A percentile compares a stretch with the other conserved stretches of the same genome.
Evolutionary conservation across 2,797 vertebrate genomes (phyloP).

Genomic region (Danio choprae): DNA sequence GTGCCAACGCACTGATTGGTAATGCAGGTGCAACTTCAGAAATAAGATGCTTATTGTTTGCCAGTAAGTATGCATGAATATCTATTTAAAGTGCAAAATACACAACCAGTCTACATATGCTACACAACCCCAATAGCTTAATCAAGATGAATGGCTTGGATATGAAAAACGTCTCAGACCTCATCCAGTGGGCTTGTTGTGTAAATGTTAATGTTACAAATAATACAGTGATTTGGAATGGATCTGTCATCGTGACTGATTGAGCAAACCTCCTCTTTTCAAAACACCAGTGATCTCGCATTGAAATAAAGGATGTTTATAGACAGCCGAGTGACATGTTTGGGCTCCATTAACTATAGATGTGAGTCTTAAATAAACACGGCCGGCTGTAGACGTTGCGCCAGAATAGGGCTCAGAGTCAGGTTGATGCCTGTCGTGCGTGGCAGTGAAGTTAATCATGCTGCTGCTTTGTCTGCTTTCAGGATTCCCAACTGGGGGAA

Average conservation of each 20-base stretch:
- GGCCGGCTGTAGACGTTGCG: neutral
- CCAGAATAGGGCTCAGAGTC: slow-evolving; percentile 22
- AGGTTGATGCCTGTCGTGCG: slow-evolving; percentile 31
- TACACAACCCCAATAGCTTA: slow-evolving; percentile 11
- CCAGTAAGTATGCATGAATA: neutral
- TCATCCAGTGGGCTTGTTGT: slow-evolving; percentile 22
- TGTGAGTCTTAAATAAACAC: slow-evolving; percentile 41
- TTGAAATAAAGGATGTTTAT: slow-evolving; percentile 39
- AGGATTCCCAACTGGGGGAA: slow-evolving; percentile 32
- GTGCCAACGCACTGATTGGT: slow-evolving; percentile 23
- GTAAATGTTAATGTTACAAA: slow-evolving; percentile 43
- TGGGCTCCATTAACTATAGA: slow-evolving; percentile 29
- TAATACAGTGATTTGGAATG: slow-evolving; percentile 36
- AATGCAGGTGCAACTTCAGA: neutral
- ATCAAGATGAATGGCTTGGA: slow-evolving; percentile 36
- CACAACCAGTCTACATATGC: neutral
- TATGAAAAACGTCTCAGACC: slow-evolving; percentile 3
- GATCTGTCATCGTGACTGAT: slow-evolving; percentile 30
- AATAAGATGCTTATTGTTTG: neutral
- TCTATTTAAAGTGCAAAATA: neutral
- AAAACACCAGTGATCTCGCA: slow-evolving; percentile 26
- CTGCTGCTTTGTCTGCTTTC: slow-evolving; percentile 15
- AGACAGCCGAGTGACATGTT: slow-evolving; percentile 31
- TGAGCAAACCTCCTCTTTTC: slow-evolving; percentile 29
- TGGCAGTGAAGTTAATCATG: slow-evolving; percentile 43